These are phyloP conservation scores for Iguana delicatissima DNA, from an alignment of 2,797 vertebrate species.

Conservation along the genomic window DNA sequence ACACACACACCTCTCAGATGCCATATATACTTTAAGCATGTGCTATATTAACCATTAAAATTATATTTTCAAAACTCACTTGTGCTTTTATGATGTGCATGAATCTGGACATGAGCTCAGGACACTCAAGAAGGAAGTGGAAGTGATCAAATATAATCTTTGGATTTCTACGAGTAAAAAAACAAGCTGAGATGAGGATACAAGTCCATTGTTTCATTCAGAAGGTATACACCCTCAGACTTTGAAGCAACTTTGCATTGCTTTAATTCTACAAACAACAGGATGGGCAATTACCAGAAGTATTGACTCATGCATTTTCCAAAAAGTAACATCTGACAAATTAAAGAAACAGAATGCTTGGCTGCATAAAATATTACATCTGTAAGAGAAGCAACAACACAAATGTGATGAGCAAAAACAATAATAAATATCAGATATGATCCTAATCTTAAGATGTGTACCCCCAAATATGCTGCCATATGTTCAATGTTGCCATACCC, in stretches of 20 bases:
- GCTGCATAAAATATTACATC: background rate
- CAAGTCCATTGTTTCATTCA: conserved; percentile 9
- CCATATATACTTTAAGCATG: background rate
- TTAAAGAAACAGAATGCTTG: background rate
- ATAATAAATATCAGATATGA: background rate
- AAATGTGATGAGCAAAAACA: background rate
- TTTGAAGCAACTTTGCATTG: background rate
- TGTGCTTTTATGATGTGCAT: conserved; percentile 99
- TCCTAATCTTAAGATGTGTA: background rate
- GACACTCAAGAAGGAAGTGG: conserved; percentile 98
- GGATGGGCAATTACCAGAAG: background rate
- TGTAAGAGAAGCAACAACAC: background rate
- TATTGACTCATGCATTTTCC: background rate
- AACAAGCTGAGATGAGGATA: conserved; percentile 34
- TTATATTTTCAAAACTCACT: conserved; percentile 78
- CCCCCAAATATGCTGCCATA: background rate
- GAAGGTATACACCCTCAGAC: background rate
- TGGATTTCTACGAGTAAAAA: conserved; percentile 88
- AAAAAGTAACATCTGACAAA: background rate
- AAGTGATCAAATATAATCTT: conserved; percentile 99
- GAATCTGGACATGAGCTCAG: conserved; percentile 98
- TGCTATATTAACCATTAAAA: background rate
- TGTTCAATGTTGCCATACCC: background rate
- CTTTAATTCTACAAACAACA: background rate
- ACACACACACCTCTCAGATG: background rate